Evolutionary conservation across 2,797 vertebrate genomes (phyloP).

Genomic region (Morelia viridis): DNA sequence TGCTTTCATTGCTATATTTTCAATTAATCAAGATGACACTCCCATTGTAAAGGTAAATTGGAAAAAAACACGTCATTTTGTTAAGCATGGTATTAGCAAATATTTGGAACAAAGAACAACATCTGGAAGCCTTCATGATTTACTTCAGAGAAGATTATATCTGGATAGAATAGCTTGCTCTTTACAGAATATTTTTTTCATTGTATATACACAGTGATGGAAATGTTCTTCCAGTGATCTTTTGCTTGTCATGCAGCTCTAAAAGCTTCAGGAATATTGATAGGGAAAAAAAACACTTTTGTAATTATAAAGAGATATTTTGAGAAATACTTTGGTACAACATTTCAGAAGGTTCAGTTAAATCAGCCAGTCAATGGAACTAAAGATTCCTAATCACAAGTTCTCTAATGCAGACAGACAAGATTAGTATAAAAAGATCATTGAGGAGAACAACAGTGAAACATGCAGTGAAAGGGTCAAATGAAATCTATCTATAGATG

Average conservation of each 20-base stretch:
- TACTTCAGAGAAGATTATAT: background rate
- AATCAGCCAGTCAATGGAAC: background rate
- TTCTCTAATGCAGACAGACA: background rate
- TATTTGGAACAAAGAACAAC: background rate
- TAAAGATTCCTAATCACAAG: background rate
- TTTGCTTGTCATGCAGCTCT: background rate
- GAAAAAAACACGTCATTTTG: background rate
- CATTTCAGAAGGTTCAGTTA: background rate
- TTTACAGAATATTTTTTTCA: background rate
- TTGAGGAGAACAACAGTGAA: background rate
- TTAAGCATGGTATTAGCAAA: background rate
- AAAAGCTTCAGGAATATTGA: background rate
- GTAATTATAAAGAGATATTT: background rate
- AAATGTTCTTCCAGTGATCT: background rate
- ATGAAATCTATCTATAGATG: background rate
- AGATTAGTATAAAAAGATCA: background rate
- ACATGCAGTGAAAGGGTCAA: background rate
- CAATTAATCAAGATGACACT: background rate
- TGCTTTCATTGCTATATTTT: background rate
- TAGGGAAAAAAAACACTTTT: background rate
- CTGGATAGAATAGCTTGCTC: background rate
- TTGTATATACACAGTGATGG: background rate
- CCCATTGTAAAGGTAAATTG: background rate
- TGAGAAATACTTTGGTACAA: background rate
- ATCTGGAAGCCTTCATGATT: background rate